Base-by-base conservation (phyloP, 2,888 invertebrate species). In the Adineta ricciae region DNA sequence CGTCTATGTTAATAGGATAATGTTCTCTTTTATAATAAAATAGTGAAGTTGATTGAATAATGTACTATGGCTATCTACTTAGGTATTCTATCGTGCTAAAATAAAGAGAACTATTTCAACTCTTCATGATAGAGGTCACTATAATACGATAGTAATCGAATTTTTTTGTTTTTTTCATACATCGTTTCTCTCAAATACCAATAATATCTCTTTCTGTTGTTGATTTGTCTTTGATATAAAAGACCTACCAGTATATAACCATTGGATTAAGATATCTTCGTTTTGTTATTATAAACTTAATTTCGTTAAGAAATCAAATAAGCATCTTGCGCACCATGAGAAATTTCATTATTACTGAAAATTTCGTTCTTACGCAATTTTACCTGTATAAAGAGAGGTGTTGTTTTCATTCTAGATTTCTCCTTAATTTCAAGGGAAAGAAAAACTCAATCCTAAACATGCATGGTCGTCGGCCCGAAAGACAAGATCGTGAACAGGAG, bases 401-500 rank as follows among this genome's bases (percentile, higher is more conserved):
- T n/a, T n/a, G 1, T 16, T 16, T 32, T 64, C 5, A 11, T 46
- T 46, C 46, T 64, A 64, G 64, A 64, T 64, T 64, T 64, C 64
- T 64, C 64, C 32, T 64, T 19, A 24, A 24, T 78, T 38, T 9
- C 2, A 41, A 41, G 41, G n/a, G 41, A 78, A 41, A 78, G 5
- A 78, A 41, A 41, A 38, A 46, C 2, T 36, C 2, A 73, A 5
- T 36, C 4, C 2, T 5, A 78, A 41, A 24, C 38, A 78, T 78
- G 78, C 78, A 78, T 24, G 38, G 73, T 41, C 78, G 78, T 9
- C 38, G 78, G 24, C 78, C 41, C 2, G 78, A 78, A 41, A 38
- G 41, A 41, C 41, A 41, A 78, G 78, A 78, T 41, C 78, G 83
- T 78, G 86, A 88, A 8, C 88, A 90, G 52, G 96, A 96, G 90